Evolutionary conservation across 2,797 vertebrate genomes (phyloP).

Genomic region (Darevskia mixta): DNA sequence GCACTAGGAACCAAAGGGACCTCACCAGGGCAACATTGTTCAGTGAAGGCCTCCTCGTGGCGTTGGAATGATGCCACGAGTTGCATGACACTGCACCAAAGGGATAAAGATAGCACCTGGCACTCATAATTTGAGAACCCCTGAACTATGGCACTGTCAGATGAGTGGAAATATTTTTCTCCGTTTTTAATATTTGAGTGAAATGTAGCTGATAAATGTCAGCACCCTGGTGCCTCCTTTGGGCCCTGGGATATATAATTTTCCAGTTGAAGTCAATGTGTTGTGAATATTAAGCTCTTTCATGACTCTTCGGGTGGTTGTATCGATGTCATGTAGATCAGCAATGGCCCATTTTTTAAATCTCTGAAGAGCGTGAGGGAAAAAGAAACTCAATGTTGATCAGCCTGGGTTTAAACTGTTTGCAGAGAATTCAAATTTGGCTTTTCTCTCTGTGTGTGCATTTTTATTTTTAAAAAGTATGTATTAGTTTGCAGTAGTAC

Average conservation of each 20-base stretch:
- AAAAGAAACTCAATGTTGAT: neutral
- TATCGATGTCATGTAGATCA: neutral
- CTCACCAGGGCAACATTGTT: neutral
- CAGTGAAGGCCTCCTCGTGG: neutral
- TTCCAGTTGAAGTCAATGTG: neutral
- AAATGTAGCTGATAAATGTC: conserved; percentile 34
- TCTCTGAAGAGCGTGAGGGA: neutral
- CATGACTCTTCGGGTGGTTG: conserved; percentile 13
- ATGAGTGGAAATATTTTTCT: neutral
- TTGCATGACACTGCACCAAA: neutral
- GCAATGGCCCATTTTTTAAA: conserved; percentile 13
- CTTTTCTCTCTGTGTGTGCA: neutral
- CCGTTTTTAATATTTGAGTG: conserved; percentile 23
- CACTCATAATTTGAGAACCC: neutral
- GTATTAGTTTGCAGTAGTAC: neutral
- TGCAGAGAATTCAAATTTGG: neutral
- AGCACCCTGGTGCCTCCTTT: neutral
- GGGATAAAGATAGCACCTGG: neutral
- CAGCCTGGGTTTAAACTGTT: neutral
- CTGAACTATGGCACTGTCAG: neutral
- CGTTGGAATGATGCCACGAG: neutral
- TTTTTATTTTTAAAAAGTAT: neutral
- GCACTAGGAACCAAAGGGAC: neutral
- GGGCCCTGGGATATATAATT: conserved; percentile 22
- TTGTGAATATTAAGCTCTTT: conserved; percentile 22